phyloP scores from a whole-genome alignment of 1,140 invertebrate genomes.

The Thaumetopoea pityocampa region DNA sequence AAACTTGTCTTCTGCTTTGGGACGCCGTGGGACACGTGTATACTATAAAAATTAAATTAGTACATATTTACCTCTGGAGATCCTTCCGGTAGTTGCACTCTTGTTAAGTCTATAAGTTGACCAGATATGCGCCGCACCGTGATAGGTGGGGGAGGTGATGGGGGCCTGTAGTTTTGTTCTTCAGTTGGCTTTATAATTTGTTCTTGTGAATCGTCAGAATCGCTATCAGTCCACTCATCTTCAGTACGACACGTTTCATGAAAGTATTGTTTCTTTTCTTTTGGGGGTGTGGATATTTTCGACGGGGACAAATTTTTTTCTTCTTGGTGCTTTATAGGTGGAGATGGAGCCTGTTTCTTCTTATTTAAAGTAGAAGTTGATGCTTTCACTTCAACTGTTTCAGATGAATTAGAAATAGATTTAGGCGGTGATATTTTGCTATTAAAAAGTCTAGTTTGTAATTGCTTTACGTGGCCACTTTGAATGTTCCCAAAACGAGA shows the following conservation, averaged over 20 bases:
- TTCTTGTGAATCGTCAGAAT: conserved; percentile 48
- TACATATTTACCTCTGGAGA: conserved; percentile 73
- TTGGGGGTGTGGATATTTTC: conserved; percentile 22
- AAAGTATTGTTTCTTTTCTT: conserved; percentile 65
- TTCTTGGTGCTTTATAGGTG: conserved; percentile 26
- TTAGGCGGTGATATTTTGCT: conserved; percentile 40
- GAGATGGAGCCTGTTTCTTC: conserved; percentile 55
- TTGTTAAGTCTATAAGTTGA: conserved; percentile 61
- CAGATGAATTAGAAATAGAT: conserved; percentile 26
- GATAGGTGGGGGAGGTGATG: conserved; percentile 48
- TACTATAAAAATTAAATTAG: too few species aligned
- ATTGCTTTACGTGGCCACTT: conserved; percentile 75
- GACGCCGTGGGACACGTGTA: too few species aligned
- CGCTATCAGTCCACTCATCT: conserved; percentile 76
- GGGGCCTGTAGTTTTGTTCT: conserved; percentile 24
- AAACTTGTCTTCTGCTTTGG: too few species aligned
- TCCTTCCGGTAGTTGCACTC: conserved; percentile 60
- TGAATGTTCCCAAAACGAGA: conserved; percentile 63
- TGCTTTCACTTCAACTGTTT: conserved; percentile 29
- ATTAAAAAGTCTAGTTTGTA: conserved; percentile 75
- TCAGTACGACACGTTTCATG: conserved; percentile 78
- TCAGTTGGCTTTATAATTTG: conserved; percentile 19
- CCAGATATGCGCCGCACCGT: conserved; percentile 60
- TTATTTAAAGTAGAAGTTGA: conserved; percentile 47
- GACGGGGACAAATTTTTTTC: conserved; percentile 24